These are phyloP conservation scores for Vesta saturnalis DNA, from an alignment of 2,888 invertebrate genomes.

Conservation along the genomic window DNA sequence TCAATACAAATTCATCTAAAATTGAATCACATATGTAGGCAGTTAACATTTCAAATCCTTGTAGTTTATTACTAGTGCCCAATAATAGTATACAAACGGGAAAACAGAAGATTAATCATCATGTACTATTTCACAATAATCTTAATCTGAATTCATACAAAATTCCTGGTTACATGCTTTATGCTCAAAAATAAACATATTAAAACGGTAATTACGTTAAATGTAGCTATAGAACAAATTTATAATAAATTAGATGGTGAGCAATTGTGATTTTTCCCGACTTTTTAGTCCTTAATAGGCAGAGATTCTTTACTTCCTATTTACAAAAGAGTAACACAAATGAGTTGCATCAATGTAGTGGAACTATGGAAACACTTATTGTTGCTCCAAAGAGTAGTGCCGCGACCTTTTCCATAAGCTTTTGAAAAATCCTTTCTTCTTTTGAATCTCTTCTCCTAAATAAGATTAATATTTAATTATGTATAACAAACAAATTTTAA, in stretches of 20 bases:
- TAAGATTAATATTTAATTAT: too few relatives aligned
- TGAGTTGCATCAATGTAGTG: background rate
- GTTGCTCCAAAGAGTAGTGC: slow-evolving; percentile 87
- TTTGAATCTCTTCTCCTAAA: slow-evolving; percentile 78
- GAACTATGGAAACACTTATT: slow-evolving; percentile 63
- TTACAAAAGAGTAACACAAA: slow-evolving; percentile 19
- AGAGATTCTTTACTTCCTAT: slow-evolving; percentile 6
- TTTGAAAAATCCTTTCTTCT: slow-evolving; percentile 90
- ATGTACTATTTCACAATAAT: too few relatives aligned
- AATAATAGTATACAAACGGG: slow-evolving; percentile 21
- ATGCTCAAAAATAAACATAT: too few relatives aligned
- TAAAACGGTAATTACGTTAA: too few relatives aligned
- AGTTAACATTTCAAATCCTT: slow-evolving; percentile 36
- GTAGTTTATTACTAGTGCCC: slow-evolving; percentile 22
- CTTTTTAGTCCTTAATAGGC: too few relatives aligned
- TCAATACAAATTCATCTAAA: slow-evolving; percentile 30
- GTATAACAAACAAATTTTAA: too few relatives aligned
- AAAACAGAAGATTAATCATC: background rate
- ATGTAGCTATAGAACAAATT: too few relatives aligned
- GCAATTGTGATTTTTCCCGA: too few relatives aligned
- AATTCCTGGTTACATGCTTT: too few relatives aligned
- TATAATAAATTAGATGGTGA: too few relatives aligned
- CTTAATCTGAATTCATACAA: too few relatives aligned
- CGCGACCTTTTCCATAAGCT: slow-evolving; percentile 89
- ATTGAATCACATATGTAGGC: slow-evolving; percentile 38